Conservation (phyloP, 2,113 vertebrate genomes). For the Lethenteron reissneri region DNA sequence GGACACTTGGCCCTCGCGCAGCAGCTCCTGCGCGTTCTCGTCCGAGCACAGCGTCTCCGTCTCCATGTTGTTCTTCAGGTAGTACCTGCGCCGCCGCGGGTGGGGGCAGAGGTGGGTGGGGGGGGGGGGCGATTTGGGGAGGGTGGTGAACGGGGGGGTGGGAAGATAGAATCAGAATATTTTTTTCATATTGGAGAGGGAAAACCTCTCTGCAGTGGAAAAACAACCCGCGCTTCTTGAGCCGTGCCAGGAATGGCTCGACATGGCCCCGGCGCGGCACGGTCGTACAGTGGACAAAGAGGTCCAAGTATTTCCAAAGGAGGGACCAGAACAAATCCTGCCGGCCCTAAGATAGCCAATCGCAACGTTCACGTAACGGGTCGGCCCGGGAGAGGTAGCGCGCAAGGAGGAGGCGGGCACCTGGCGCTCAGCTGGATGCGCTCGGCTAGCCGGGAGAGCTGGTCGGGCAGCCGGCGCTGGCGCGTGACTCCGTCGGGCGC, state of each 20-base stretch:
- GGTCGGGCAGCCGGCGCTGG: slow-evolving; percentile 71
- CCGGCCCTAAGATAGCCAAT: no score
- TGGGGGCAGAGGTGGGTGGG: slow-evolving; percentile 13
- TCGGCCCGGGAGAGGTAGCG: no score
- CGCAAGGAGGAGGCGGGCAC: slow-evolving; percentile 18
- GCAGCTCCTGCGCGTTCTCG: slow-evolving; percentile 79
- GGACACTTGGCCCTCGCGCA: slow-evolving; percentile 71
- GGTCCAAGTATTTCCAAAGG: no score
- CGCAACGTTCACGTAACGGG: no score
- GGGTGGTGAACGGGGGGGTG: slow-evolving; percentile 82
- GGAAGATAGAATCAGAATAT: slow-evolving; percentile 24
- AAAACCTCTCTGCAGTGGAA: no score
- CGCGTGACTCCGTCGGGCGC: slow-evolving; percentile 94
- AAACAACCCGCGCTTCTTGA: no score
- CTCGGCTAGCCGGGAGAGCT: slow-evolving; percentile 86
- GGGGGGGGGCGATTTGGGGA: slow-evolving; percentile 95
- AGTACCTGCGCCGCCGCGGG: slow-evolving; percentile 40
- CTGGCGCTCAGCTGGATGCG: slow-evolving; percentile 88
- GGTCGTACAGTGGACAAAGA: no score
- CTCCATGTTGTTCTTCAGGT: slow-evolving; percentile 98
- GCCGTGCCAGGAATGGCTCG: no score
- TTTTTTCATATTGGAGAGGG: no score
- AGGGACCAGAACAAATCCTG: no score
- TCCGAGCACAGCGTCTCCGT: slow-evolving; percentile 90
- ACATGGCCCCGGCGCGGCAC: no score